These are phyloP conservation scores for Anguilla marmorata DNA, from an alignment of 2,797 vertebrate species.

Conservation along the genomic window DNA sequence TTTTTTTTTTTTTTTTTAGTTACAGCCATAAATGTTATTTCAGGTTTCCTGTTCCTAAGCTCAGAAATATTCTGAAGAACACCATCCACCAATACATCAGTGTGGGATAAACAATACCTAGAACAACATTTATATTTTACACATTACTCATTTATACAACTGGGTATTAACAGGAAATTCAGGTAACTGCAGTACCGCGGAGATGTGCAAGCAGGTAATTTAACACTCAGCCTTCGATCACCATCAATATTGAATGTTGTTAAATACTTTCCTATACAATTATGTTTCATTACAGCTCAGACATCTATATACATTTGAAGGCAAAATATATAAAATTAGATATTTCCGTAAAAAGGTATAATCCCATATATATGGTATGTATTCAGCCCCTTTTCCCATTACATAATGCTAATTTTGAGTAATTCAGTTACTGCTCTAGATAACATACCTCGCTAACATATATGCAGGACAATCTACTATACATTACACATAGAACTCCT, in stretches of 20 bases:
- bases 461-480: background rate
- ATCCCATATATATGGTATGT: background rate
- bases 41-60: constrained; percentile 69
- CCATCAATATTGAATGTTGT: background rate
- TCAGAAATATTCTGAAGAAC: constrained; percentile 94
- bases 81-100: constrained; percentile 89
- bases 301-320: background rate
- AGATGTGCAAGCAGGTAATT: background rate
- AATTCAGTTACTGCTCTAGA: background rate
- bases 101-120: constrained; percentile 55
- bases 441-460: background rate
- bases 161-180: background rate
- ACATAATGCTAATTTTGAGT: background rate
- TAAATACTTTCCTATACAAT: background rate
- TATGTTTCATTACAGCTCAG: background rate
- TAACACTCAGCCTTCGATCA: background rate
- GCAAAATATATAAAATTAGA: background rate
- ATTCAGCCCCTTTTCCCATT: background rate
- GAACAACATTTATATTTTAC: background rate
- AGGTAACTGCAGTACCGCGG: background rate
- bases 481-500: background rate
- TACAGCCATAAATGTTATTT: constrained; percentile 67
- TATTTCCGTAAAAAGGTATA: background rate
- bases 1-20: too few relatives aligned
- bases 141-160: background rate